Evolutionary conservation across 2,888 invertebrate species (phyloP).

Genomic region (Cyaniris semiargus): DNA sequence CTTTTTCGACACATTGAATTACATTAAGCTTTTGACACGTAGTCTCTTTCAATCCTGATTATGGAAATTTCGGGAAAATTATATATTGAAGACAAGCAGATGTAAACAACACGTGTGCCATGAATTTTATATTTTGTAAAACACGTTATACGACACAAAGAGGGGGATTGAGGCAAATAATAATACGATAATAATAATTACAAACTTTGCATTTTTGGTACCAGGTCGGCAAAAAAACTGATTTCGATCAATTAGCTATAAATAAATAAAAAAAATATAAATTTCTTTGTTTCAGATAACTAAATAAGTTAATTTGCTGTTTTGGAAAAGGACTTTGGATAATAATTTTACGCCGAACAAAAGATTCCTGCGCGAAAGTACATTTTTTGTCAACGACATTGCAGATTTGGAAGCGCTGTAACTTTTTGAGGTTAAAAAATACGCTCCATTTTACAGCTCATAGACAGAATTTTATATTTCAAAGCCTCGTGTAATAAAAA

Average conservation of each 20-base stretch:
- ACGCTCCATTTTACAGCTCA: not conserved
- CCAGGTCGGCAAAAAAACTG: too few species aligned
- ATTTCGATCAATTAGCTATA: too few species aligned
- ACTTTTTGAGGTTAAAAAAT: not conserved
- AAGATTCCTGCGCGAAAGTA: too few species aligned
- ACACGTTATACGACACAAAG: not conserved
- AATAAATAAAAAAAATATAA: too few species aligned
- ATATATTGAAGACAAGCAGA: not conserved
- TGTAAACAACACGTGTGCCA: not conserved
- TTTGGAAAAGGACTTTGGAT: too few species aligned
- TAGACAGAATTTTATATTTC: not conserved
- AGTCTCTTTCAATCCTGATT: not conserved
- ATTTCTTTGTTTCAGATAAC: too few species aligned
- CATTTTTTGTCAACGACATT: not conserved
- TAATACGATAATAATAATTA: too few species aligned
- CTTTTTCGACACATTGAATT: not conserved
- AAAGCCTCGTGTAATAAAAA: not conserved
- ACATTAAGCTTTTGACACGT: not conserved
- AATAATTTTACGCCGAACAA: too few species aligned
- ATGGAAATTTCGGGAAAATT: not conserved
- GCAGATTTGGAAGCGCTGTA: not conserved
- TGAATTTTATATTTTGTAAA: not conserved
- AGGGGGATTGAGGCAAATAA: not conserved
- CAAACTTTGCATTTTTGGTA: too few species aligned
- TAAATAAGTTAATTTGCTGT: too few species aligned